phyloP scores from a whole-genome alignment of 2,797 vertebrate species.

The Sebastes iracundus region DNA sequence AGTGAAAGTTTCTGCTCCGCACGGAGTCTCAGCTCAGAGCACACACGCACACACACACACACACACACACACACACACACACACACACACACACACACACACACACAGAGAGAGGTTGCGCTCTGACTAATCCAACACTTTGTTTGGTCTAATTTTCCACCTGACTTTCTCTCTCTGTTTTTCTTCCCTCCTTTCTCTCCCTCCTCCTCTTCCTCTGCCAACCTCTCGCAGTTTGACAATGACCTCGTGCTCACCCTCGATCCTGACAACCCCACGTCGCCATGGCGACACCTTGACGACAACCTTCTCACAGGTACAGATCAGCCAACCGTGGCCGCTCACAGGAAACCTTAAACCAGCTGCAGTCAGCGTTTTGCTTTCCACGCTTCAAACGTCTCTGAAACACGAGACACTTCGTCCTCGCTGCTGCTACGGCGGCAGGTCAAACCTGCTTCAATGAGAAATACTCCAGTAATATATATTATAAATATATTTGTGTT shows the following conservation, averaged over 20 bases:
- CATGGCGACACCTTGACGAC: conserved; percentile 80
- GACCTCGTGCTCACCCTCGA: conserved; percentile 83
- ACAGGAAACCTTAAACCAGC: neutral
- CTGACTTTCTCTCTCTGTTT: neutral
- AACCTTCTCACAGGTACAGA: conserved; percentile 79
- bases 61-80: too few species aligned
- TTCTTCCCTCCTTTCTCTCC: too few species aligned
- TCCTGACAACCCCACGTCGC: conserved; percentile 80
- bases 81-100: neutral
- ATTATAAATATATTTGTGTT: neutral
- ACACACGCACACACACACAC: fast-evolving
- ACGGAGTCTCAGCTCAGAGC: too few species aligned
- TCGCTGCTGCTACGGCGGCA: neutral
- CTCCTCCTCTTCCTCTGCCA: neutral
- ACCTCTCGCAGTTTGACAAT: conserved; percentile 71
- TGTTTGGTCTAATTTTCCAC: neutral
- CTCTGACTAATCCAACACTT: neutral
- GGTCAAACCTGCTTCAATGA: too few species aligned
- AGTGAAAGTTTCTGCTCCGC: too few species aligned
- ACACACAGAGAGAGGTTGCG: too few species aligned
- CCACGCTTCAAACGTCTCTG: neutral
- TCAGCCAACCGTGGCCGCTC: neutral
- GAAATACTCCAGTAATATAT: neutral
- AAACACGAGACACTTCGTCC: neutral
- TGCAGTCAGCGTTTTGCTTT: neutral